These are phyloP conservation scores for Phalera bucephala DNA, from an alignment of 2,888 invertebrate species.

Conservation along the genomic window DNA sequence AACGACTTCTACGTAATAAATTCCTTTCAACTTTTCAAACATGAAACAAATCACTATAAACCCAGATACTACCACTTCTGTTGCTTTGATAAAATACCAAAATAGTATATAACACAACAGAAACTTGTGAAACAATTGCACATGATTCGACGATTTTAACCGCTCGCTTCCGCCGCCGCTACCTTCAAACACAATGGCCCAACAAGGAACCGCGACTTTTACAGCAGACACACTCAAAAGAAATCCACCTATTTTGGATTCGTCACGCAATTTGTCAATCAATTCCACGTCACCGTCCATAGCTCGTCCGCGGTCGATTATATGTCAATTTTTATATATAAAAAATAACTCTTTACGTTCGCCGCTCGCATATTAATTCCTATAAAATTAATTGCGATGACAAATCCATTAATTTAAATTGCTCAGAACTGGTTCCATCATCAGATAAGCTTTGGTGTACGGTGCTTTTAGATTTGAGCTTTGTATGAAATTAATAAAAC, in stretches of 20 bases:
- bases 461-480: conserved; percentile 25
- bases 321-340: conserved; percentile 73
- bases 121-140: too few species aligned
- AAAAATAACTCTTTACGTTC: conserved; percentile 67
- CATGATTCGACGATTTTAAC: too few species aligned
- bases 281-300: conserved; percentile 72
- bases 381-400: conserved; percentile 82
- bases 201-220: conserved; percentile 53
- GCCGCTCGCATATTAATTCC: conserved; percentile 80
- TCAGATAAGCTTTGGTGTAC: conserved; percentile 25
- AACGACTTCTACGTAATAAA: too few species aligned
- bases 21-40: too few species aligned
- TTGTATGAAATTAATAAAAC: conserved; percentile 6
- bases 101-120: too few species aligned
- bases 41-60: too few species aligned
- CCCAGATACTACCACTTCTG: too few species aligned
- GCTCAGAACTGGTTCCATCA: conserved; percentile 61
- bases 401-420: conserved; percentile 80
- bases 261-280: conserved; percentile 83
- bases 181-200: conserved; percentile 38
- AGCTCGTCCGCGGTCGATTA: conserved; percentile 70
- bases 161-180: conserved; percentile 10
- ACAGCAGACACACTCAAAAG: conserved; percentile 74
- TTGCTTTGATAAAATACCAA: too few species aligned
- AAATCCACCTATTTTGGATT: conserved; percentile 81